Conservation (phyloP, 1,140 invertebrate genomes). For the Sitobion miscanthi region DNA sequence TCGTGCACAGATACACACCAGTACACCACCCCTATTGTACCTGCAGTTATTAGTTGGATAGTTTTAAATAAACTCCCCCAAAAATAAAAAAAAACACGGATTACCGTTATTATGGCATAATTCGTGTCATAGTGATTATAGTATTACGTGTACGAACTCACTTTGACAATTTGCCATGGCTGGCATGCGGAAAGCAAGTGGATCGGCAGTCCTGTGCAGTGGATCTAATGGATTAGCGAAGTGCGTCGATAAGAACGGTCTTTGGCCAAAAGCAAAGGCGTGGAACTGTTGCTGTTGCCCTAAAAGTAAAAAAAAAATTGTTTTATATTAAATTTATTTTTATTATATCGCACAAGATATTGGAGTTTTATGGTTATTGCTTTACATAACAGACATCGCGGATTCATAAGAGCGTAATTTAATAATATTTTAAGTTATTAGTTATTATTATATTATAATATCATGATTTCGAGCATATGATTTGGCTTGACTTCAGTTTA, state of each 20-base stretch:
- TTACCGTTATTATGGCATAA: neutral
- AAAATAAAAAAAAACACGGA: neutral
- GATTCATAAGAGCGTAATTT: neutral
- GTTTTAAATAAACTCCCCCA: neutral
- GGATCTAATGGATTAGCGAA: constrained; percentile 69
- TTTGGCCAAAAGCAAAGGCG: constrained; percentile 83
- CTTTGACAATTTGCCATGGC: constrained; percentile 86
- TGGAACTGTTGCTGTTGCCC: constrained; percentile 91
- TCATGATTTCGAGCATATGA: neutral
- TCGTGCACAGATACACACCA: neutral
- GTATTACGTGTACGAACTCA: constrained; percentile 68
- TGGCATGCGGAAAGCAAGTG: constrained; percentile 82
- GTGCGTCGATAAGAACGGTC: constrained; percentile 80
- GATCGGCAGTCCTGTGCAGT: constrained; percentile 70
- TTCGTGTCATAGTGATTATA: neutral
- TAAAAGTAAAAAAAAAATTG: constrained; percentile 65
- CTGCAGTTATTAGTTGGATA: neutral
- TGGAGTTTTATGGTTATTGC: neutral
- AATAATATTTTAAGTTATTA: neutral
- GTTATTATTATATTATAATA: neutral
- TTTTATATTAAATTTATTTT: neutral
- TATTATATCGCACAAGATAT: neutral
- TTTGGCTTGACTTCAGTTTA: neutral
- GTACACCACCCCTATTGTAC: neutral
- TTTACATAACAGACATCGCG: neutral